Conservation (phyloP, 2,888 invertebrate species). For the Mesorhabditis belari region DNA sequence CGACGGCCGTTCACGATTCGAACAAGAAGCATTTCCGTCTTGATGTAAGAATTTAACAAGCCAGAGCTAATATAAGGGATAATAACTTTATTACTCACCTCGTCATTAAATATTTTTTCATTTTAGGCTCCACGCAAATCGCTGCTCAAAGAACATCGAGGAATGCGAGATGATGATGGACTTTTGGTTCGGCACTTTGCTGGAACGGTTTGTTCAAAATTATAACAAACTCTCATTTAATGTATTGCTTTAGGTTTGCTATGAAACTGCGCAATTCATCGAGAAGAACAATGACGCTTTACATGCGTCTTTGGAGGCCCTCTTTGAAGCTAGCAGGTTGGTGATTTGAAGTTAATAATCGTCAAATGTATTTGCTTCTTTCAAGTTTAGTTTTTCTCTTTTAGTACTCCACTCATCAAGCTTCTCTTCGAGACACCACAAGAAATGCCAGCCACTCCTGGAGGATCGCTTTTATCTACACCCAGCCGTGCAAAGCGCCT, state of each 20-base stretch:
- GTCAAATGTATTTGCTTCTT: slow-evolving; percentile 1
- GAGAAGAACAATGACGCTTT: slow-evolving; percentile 98
- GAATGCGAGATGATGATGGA: slow-evolving; percentile 90
- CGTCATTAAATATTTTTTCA: not conserved
- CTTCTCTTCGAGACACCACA: not conserved
- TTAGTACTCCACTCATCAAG: not conserved
- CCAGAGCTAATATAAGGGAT: too few species aligned
- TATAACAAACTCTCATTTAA: not conserved
- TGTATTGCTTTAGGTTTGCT: too few species aligned
- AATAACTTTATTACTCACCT: too few species aligned
- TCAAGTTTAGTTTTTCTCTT: not conserved
- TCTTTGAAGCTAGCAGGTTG: slow-evolving; percentile 64
- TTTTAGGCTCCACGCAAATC: slow-evolving; percentile 74
- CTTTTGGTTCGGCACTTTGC: slow-evolving; percentile 92
- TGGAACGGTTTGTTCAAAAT: slow-evolving; percentile 79
- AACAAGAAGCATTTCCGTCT: slow-evolving; percentile 77
- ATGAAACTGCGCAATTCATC: slow-evolving; percentile 90
- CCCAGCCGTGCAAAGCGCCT: slow-evolving; percentile 52
- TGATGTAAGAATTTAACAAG: slow-evolving; percentile 58
- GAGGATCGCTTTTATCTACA: too few species aligned
- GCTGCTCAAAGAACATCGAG: slow-evolving; percentile 75
- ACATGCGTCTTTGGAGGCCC: slow-evolving; percentile 84
- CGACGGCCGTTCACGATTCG: slow-evolving; percentile 77
- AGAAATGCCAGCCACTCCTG: not conserved
- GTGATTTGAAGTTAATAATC: too few species aligned